Evolutionary conservation across 2,797 vertebrate genomes (phyloP).

Genomic region (Oreonectes daqikongensis): DNA sequence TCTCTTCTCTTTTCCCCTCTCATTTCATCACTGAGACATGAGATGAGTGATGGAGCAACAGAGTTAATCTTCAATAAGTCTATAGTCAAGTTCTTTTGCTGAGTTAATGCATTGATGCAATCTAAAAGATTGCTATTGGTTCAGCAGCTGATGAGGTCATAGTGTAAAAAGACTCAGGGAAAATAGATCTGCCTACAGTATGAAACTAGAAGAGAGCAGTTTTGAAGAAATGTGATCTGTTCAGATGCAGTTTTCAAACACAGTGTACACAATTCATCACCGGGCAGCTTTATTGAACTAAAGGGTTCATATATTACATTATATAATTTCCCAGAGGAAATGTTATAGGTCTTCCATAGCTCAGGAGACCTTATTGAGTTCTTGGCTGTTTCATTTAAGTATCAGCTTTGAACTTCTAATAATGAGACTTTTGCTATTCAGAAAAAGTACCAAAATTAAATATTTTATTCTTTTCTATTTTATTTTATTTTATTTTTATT

Average conservation of each 20-base stretch:
- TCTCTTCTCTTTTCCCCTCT: background rate
- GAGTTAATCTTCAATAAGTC: constrained; percentile 56
- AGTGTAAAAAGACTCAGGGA: background rate
- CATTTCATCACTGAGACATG: constrained; percentile 15
- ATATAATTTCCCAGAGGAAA: constrained; percentile 8
- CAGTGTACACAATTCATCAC: constrained; percentile 79
- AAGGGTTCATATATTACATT: background rate
- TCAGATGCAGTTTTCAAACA: constrained; percentile 60
- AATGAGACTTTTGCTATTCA: background rate
- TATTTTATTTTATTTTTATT: too few relatives aligned
- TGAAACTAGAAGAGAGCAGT: constrained; percentile 21
- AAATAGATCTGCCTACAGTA: background rate
- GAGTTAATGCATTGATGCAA: background rate
- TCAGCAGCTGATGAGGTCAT: constrained; percentile 33
- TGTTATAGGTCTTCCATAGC: background rate
- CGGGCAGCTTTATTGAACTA: constrained; percentile 49
- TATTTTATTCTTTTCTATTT: too few relatives aligned
- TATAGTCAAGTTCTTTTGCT: constrained; percentile 43
- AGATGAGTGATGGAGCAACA: constrained; percentile 1
- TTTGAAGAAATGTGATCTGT: constrained; percentile 67
- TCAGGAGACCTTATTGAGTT: background rate
- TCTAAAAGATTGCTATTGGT: constrained; percentile 25
- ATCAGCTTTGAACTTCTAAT: background rate
- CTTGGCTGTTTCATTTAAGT: background rate
- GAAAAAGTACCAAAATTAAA: too few relatives aligned